Conservation (phyloP, 2,113 vertebrate species). For the Aegithalos caudatus region DNA sequence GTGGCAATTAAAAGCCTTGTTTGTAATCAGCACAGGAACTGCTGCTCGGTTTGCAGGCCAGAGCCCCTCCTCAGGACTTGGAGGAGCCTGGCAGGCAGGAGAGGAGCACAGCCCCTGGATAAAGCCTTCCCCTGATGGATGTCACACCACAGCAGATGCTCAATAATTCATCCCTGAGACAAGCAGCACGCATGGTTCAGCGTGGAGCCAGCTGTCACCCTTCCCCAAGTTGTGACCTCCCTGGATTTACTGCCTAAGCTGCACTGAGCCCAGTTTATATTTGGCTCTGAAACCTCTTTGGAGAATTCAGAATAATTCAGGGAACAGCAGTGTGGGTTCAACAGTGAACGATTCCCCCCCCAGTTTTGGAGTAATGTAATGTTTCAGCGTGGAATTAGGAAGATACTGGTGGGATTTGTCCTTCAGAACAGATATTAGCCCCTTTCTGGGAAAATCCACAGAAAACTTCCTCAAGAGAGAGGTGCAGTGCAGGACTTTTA, state of each 20-base stretch:
- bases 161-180: neutral
- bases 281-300: neutral
- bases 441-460: neutral
- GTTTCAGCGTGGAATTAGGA: neutral
- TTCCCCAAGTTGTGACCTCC: neutral
- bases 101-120: neutral
- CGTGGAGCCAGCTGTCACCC: neutral
- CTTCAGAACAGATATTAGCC: neutral
- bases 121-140: neutral
- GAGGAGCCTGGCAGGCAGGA: neutral
- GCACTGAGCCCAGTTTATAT: neutral
- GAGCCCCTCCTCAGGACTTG: neutral
- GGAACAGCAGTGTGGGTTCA: neutral
- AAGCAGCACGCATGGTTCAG: neutral
- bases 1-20: neutral
- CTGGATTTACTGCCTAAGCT: neutral
- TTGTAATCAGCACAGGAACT: neutral
- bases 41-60: neutral
- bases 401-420: neutral
- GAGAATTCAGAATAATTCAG: neutral
- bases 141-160: neutral
- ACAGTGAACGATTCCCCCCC: neutral
- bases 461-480: neutral
- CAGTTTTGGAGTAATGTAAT: neutral
- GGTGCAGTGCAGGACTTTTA: neutral